These are phyloP conservation scores for Silurus lanzhouensis DNA, from an alignment of 2,797 vertebrate genomes.

Conservation along the genomic window DNA sequence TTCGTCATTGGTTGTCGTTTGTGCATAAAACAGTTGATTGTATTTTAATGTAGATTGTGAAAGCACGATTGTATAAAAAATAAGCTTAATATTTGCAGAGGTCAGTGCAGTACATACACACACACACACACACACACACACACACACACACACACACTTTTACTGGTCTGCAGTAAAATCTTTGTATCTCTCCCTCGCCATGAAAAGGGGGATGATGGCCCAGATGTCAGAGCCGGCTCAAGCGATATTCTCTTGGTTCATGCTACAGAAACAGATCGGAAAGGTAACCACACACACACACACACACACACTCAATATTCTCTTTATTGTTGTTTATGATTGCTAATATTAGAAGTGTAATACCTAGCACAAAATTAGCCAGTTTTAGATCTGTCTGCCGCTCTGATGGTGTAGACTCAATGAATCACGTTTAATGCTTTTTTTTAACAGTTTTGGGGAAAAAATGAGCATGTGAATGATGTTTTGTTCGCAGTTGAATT, in stretches of 20 bases:
- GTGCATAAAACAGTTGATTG: neutral
- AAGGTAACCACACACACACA: conserved; percentile 76
- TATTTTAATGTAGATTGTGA: neutral
- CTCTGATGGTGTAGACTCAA: too few relatives aligned
- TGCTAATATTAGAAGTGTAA: neutral
- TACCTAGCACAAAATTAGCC: neutral
- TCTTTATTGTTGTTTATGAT: neutral
- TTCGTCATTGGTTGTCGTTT: neutral
- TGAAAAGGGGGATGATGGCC: conserved; percentile 91
- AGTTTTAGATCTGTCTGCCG: neutral
- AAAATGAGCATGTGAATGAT: too few relatives aligned
- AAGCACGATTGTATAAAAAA: neutral
- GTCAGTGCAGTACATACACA: neutral
- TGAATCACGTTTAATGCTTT: neutral
- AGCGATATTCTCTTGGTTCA: conserved; percentile 95
- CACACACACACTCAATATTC: neutral
- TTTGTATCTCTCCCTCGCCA: conserved; percentile 16
- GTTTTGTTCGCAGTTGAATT: too few relatives aligned
- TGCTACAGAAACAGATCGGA: conserved; percentile 94
- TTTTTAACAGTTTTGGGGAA: too few relatives aligned
- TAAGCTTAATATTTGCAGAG: neutral
- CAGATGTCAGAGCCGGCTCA: conserved; percentile 94
- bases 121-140: neutral
- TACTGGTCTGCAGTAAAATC: conserved; percentile 15
- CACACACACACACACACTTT: neutral